Percentiles rank a stretch among this genome's conserved stretches.
phyloP scores from a whole-genome alignment of 2,113 vertebrate species.

The Charadrius vociferus region DNA sequence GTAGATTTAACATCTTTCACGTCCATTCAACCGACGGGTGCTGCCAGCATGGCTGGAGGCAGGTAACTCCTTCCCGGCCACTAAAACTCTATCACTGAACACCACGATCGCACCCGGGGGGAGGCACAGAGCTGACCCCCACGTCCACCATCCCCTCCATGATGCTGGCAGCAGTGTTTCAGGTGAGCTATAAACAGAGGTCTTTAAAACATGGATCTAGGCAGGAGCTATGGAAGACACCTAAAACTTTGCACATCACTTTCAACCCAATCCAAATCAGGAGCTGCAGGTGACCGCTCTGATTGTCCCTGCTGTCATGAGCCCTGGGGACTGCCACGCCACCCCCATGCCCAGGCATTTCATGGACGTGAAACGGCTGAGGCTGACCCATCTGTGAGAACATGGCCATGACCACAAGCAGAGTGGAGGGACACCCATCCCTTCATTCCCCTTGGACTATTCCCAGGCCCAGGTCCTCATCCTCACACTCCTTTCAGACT shows the following conservation, averaged over 20 bases:
- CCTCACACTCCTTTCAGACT: background rate
- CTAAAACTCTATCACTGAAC: accelerated
- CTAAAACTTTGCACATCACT: background rate
- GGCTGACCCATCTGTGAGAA: background rate
- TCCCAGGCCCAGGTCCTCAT: background rate
- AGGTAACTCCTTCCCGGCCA: background rate
- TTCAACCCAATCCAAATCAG: background rate
- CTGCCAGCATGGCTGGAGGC: background rate
- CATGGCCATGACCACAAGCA: background rate
- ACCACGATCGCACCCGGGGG: accelerated
- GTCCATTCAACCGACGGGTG: background rate
- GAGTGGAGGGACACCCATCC: background rate
- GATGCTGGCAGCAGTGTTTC: background rate
- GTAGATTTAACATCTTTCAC: background rate
- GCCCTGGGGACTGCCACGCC: background rate
- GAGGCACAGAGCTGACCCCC: background rate
- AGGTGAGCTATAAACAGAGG: background rate
- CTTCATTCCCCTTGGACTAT: background rate
- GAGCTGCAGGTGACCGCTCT: background rate
- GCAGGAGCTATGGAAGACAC: background rate
- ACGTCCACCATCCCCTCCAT: accelerated
- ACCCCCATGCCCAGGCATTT: background rate
- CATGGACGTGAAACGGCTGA: background rate
- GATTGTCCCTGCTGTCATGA: background rate
- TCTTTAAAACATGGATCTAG: background rate